Evolutionary conservation across 2,888 invertebrate genomes (phyloP).

Genomic region (Yponomeuta plumbellus): DNA sequence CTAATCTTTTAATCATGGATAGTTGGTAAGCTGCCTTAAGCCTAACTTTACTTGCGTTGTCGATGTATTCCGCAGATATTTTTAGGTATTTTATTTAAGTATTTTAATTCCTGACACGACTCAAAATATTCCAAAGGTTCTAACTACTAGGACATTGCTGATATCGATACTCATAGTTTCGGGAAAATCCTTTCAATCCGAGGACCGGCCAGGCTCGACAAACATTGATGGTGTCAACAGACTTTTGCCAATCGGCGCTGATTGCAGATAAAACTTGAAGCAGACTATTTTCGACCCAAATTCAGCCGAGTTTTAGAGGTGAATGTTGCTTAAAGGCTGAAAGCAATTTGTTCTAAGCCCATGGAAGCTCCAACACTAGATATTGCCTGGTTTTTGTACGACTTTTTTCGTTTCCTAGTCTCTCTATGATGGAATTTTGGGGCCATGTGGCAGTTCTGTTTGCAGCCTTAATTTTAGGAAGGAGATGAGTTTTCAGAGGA

Average conservation of each 20-base stretch:
- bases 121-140: background rate
- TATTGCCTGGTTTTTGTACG: slow-evolving; percentile 10
- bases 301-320: background rate
- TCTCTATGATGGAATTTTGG: background rate
- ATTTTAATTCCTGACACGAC: too few relatives aligned
- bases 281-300: slow-evolving; percentile 13
- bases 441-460: background rate
- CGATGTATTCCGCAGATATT: too few relatives aligned
- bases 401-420: background rate
- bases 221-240: slow-evolving; percentile 20
- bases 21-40: too few relatives aligned
- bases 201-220: slow-evolving; percentile 13
- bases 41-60: too few relatives aligned
- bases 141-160: background rate
- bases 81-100: too few relatives aligned
- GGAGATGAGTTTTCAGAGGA: background rate
- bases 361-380: slow-evolving; percentile 8
- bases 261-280: slow-evolving; percentile 15
- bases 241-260: slow-evolving; percentile 18
- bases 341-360: slow-evolving; percentile 2
- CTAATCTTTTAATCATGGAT: too few relatives aligned
- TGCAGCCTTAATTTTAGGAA: background rate
- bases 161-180: background rate
- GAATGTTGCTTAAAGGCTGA: background rate
- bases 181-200: background rate